A percentile compares a stretch with the other conserved stretches of the same genome.
phyloP scores from a whole-genome alignment of 2,888 invertebrate genomes.

The Drosophila meridiana region DNA sequence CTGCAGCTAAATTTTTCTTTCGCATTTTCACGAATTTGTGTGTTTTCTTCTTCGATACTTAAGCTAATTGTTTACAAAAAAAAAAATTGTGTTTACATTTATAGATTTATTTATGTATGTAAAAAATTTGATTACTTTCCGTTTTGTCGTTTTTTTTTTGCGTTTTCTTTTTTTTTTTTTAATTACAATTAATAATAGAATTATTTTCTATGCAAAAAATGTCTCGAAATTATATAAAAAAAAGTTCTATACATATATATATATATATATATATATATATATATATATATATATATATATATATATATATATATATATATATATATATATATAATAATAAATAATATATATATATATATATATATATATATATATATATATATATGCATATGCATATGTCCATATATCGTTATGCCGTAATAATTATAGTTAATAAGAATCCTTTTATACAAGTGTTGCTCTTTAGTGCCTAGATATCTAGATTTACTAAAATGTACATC shows the following conservation, averaged over 20 bases:
- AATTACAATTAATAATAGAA: constrained; percentile 73
- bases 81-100: constrained; percentile 73
- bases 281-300: constrained; percentile 36
- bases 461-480: constrained; percentile 67
- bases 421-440: constrained; percentile 45
- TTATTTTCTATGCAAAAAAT: constrained; percentile 71
- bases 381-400: constrained; percentile 32
- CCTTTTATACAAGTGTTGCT: constrained; percentile 67
- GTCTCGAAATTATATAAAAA: constrained; percentile 48
- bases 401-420: constrained; percentile 28
- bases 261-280: constrained; percentile 24
- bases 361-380: constrained; percentile 25
- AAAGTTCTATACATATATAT: constrained; percentile 39
- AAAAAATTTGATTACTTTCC: constrained; percentile 78
- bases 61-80: constrained; percentile 49
- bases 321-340: constrained; percentile 17
- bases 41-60: constrained; percentile 35
- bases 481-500: constrained; percentile 73
- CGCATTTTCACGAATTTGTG: constrained; percentile 9
- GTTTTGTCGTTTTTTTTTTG: not conserved
- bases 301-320: constrained; percentile 32
- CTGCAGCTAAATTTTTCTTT: constrained; percentile 11
- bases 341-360: constrained; percentile 31
- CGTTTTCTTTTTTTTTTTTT: constrained; percentile 30
- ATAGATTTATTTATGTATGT: constrained; percentile 73